A percentile compares a stretch with the other conserved stretches of the same genome.
Conservation (phyloP, 2,113 vertebrate species). For the Lepus americanus region DNA sequence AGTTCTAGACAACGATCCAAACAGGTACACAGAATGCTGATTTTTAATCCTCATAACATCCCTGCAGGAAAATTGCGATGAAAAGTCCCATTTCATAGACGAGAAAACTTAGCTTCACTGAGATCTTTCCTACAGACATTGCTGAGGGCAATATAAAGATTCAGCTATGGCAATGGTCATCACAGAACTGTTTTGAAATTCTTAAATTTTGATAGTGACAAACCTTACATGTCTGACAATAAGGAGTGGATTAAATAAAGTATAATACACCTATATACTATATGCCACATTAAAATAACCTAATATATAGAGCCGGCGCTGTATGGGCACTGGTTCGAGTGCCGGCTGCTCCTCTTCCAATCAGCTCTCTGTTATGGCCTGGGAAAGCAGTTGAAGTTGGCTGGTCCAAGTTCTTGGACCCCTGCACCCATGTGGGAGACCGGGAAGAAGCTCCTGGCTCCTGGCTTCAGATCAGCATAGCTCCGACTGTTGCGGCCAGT, state of each 20-base stretch:
- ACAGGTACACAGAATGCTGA: background rate
- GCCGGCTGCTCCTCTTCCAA: no score
- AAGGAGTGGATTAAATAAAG: background rate
- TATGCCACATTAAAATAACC: background rate
- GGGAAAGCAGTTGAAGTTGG: no score
- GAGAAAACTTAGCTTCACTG: background rate
- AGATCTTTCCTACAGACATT: background rate
- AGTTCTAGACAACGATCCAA: background rate
- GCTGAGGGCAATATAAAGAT: background rate
- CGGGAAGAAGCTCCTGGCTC: no score
- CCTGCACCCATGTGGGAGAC: no score
- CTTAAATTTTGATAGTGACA: background rate
- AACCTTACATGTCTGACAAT: background rate
- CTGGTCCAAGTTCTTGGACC: no score
- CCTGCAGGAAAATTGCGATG: background rate
- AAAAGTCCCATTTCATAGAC: background rate
- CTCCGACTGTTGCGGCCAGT: no score
- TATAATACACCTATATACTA: background rate
- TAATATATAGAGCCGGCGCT: background rate
- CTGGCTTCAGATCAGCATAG: no score
- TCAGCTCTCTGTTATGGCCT: no score
- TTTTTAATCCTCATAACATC: background rate
- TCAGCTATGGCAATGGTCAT: background rate
- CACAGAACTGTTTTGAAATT: background rate
- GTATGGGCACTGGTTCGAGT: no score